Evolutionary conservation across 2,888 invertebrate species (phyloP), one percentile per base, ranked within the genome.

Genomic region (Pammene fasciana): DNA sequence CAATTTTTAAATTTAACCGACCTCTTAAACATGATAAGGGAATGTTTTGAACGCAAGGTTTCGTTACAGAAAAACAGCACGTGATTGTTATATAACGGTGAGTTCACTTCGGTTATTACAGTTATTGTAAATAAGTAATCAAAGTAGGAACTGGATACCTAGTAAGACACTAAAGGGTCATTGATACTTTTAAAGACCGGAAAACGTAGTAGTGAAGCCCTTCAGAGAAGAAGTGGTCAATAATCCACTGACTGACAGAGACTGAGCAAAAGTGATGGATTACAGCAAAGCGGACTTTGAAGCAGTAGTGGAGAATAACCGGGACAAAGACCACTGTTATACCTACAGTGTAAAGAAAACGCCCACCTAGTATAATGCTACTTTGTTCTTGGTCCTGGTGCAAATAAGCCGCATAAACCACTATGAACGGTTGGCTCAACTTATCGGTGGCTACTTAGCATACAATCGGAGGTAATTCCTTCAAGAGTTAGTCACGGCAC

Each of bases 391-490:
- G 16, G 54, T 34, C 13, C 59, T 36, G 26, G 16, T 70, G 50
- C 8, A 65, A 54, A 70, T 60, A 60, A 41, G 54, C 52, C 26
- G 41, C 54, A 14, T 50, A 68, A 52, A 57, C 73, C 72, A 71
- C 67, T 75, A 76, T 77, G 77, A 77, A 62, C 11, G 45, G 61
- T 57, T 46, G 57, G 72, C 71, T 75, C 74, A 72, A 72, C 72
- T 75, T 76, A 75, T 77, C 77, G 77, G 78, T 75, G 78, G 70
- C 81, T 85, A 77, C 74, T 91, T 90, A 85, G 86, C 90, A 90
- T 91, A 91, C 91, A 91, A 90, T 90, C 85, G 86, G 72, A 84
- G 84, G 87, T 87, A 87, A 90, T 86, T 84, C 89, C 87, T 86
- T 76, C 83, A 81, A 81, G 84, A 83, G 84, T 90, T 87, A 89